Conservation (phyloP, 37 sponge, comb jelly and placozoan species). For the Aplysina aerophoba region DNA sequence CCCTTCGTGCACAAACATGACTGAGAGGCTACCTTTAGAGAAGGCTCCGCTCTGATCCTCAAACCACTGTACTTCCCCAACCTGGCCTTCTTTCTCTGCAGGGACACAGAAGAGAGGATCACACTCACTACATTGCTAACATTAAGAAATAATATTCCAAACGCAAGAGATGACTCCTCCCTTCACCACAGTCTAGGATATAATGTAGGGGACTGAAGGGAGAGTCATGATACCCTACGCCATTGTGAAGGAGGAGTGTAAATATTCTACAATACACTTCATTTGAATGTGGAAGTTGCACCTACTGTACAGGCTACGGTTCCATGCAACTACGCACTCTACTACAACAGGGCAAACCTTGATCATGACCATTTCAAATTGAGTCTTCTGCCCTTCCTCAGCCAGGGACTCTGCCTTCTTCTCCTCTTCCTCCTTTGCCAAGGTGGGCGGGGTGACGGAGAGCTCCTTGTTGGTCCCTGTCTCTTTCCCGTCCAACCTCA, state of each 20-base stretch:
- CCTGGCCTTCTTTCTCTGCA: slow-evolving; percentile 22
- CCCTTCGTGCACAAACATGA: slow-evolving; percentile 24
- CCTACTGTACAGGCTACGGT: no score
- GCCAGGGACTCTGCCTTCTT: background rate
- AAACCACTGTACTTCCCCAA: slow-evolving; percentile 49
- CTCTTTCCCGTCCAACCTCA: slow-evolving; percentile 79
- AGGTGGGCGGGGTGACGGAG: background rate
- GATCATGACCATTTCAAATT: slow-evolving; percentile 14
- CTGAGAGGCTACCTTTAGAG: slow-evolving; percentile 29
- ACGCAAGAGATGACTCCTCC: no score
- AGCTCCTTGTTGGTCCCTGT: slow-evolving; percentile 56
- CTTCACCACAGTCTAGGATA: no score
- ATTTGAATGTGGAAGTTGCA: no score
- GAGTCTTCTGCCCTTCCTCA: slow-evolving; percentile 19
- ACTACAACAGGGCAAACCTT: background rate
- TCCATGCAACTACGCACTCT: no score
- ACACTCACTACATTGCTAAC: no score
- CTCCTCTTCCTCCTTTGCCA: slow-evolving; percentile 21
- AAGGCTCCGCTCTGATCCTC: slow-evolving; percentile 64
- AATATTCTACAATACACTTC: no score
- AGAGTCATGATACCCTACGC: no score
- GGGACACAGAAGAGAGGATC: no score
- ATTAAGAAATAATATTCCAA: no score
- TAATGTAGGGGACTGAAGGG: no score
- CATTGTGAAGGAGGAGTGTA: no score